phyloP scores from a whole-genome alignment of 2,113 vertebrate species.

The human (Homo sapiens) region GRCh38 chrX:32746001-32746500 shows the following conservation, averaged over 20 bases:
- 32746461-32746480: not conserved
- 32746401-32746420: not conserved
- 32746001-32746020: constrained; percentile 10
- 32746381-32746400: not conserved
- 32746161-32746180: not conserved
- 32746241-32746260: not conserved
- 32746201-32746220: not conserved
- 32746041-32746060: not conserved
- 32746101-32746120: not conserved
- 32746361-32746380: not conserved
- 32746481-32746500: not conserved
- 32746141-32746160: not conserved
- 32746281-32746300: not conserved
- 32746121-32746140: not conserved
- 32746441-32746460: not conserved
- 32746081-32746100: not conserved
- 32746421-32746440: not conserved
- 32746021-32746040: constrained; percentile 29
- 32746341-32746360: not conserved
- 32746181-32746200: not conserved
- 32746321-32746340: not conserved
- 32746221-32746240: not conserved
- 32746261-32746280: not conserved
- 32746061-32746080: not conserved
- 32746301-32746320: not conserved